Base-by-base conservation (phyloP, 2,888 invertebrate genomes). In the Cancer borealis region DNA sequence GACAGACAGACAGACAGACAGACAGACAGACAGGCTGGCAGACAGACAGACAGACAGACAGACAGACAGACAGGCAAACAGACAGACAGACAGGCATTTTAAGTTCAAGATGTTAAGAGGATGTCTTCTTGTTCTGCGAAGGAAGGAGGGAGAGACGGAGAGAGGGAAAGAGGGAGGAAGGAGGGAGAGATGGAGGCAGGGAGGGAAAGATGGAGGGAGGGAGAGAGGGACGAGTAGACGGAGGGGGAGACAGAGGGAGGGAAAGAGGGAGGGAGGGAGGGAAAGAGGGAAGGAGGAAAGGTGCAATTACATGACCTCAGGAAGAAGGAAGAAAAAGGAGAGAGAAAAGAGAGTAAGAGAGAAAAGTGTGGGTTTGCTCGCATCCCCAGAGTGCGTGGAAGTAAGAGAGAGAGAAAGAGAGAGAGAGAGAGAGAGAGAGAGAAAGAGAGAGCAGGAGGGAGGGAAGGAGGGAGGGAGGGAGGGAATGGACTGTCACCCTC, bases 291-390 rank as follows among this genome's bases (percentile, higher is more conserved):
- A 5, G n/a, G 66, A 66, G 66, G 66, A 6, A 66, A n/a, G 66
- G n/a, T 66, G n/a, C 54, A 66, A 66, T 66, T n/a, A 66, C n/a
- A 66, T 66, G 66, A 66, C 66, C n/a, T 66, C n/a, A 66, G 21
- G n/a, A 66, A 66, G 66, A 66, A n/a, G 66, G 6, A 66, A 66
- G 66, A 66, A 66, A 66, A 66, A 66, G 21, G 66, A 66, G 54
- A 54, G 14, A 54, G 54, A 54, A 54, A 54, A 54, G 66, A 66
- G n/a, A 66, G 66, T 66, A 66, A 66, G 66, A 66, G 66, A 66
- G 66, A 66, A 66, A 66, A 66, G 66, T 66, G n/a, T 66, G 66
- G 21, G 66, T 66, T 66, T 66, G 66, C n/a, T n/a, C 66, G n/a
- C 66, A n/a, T 66, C 66, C 66, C 66, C 6, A n/a, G 66, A 66